phyloP scores from a whole-genome alignment of 1,140 invertebrate species.

The Palaemon carinicauda region DNA sequence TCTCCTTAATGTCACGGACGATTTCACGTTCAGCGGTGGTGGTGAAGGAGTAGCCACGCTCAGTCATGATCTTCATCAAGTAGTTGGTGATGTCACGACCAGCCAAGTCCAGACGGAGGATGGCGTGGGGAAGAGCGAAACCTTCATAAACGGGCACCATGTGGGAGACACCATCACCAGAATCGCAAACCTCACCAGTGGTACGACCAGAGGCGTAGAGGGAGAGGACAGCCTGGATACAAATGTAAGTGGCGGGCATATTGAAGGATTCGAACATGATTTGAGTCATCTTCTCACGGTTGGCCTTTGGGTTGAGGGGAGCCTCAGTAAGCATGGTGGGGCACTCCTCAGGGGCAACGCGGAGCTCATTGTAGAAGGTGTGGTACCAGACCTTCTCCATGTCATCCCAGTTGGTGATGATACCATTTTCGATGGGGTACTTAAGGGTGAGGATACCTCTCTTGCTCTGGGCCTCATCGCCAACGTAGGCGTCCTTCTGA shows the following conservation, averaged over 20 bases:
- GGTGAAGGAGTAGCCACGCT: slow-evolving; percentile 70
- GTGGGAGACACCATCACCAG: slow-evolving; percentile 37
- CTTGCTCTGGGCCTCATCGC: slow-evolving; percentile 93
- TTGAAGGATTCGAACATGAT: slow-evolving; percentile 96
- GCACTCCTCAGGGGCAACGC: slow-evolving; percentile 94
- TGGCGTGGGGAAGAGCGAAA: too few relatives aligned
- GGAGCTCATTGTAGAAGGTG: slow-evolving; percentile 94
- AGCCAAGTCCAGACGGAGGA: too few relatives aligned
- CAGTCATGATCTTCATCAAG: slow-evolving; percentile 87
- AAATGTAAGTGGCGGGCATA: slow-evolving; percentile 91
- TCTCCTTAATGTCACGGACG: slow-evolving; percentile 91
- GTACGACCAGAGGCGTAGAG: slow-evolving; percentile 93
- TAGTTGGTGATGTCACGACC: too few relatives aligned
- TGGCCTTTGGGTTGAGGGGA: slow-evolving; percentile 88
- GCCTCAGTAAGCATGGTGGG: slow-evolving; percentile 89
- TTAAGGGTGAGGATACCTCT: slow-evolving; percentile 90
- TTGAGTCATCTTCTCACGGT: slow-evolving; percentile 88
- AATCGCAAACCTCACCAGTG: slow-evolving; percentile 72
- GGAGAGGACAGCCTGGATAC: slow-evolving; percentile 90
- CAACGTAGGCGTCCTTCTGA: slow-evolving; percentile 89
- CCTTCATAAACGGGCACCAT: slow-evolving; percentile 34
- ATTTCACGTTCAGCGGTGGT: slow-evolving; percentile 84
- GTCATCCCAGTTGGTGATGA: slow-evolving; percentile 96
- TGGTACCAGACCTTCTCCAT: slow-evolving; percentile 98
- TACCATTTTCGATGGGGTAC: slow-evolving; percentile 94